Base-by-base conservation (phyloP, 2,113 vertebrate genomes). In the Oenanthe melanoleuca region DNA sequence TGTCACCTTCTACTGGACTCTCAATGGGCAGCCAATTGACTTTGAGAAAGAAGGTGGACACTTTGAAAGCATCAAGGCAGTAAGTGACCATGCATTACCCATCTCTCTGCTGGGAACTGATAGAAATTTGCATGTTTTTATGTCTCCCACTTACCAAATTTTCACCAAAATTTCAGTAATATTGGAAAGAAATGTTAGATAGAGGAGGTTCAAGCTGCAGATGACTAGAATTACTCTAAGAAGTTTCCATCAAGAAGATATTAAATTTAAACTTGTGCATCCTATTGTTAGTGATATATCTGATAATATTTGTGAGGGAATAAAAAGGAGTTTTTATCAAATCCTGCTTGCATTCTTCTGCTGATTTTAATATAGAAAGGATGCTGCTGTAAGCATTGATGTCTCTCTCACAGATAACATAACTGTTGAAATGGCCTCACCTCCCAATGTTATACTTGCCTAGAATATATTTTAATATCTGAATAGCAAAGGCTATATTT, bases 51-150 rank as follows among this genome's bases (percentile, higher is more conserved):
- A 99, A n/a, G 98, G 98, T 4, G 98, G 98, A 95, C 99, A 99
- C 96, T 99, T 99, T 96, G 99, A 99, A 98, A 99, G 97, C 98
- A 99, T 99, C 97, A 98, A 99, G 96, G 99, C 99, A 86, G 99
- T 99, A 98, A 99, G 99, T 98, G 86, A 91, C 70, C 24, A 29
- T n/a, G n/a, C 1, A 15, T 88, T 97, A 83, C 11, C 88, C 31
- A 50, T 65, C 56, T 88, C 11, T 75, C 8, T 85, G 17, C 28
- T 69, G 45, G 14, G n/a, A 89, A 78, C 5, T 79, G 73, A 42
- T 34, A 73, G 61, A 34, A 89, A 44, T 57, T 67, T 66, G 8
- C 24, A 31, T 59, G 56, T 2, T 71, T 73, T 70, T 4, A 28
- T 21, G 38, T 23, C 5, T 77, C 12, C 6, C 34, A 40, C 49